Evolutionary conservation across 2,888 invertebrate genomes (phyloP), one percentile per base, ranked within the genome.

Genomic region (Tanytarsus gracilentus): DNA sequence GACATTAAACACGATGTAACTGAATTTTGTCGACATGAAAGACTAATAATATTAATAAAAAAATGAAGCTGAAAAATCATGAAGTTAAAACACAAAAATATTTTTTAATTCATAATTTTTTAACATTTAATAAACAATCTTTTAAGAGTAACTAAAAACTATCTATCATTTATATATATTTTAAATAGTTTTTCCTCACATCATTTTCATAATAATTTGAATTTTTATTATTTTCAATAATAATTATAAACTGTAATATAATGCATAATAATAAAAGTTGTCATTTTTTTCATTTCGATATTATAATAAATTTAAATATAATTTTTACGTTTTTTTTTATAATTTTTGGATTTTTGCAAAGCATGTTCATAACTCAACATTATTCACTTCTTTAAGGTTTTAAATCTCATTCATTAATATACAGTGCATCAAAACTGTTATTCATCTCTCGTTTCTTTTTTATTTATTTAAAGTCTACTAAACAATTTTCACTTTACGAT

Each of bases 121-220:
- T 60, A 60, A 60, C 60, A 60, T 60, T 60, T 60, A 60, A 60
- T 60, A 60, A 60, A 58, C 58, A 58, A 60, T 60, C 60, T 60
- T 44, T 61, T 29, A 55, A 61, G 29, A 48, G 61, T 61, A 61
- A 53, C 52, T 53, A 61, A 53, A 55, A 61, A 53, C 52, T 61
- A 55, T 61, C 61, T 61, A 61, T 44, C 51, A 25, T 49, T 51
- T 26, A 30, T 55, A 11, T 21, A 23, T 55, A 36, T 26, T 36
- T 33, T 36, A 21, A 8, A 18, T 49, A 51, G 23, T 18, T 36
- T 51, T 61, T 27, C 29, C 39, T 51, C 52, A 61, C 52, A 51
- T 61, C 27, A 61, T 52, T 53, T 52, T 36, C 23, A 53, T 40
- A 39, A 39, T 44, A 44, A 23, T 44, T 11, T 44, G 18, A 18